These are phyloP conservation scores for Teleopsis dalmanni DNA, from an alignment of 1,140 invertebrate genomes.

Conservation along the genomic window DNA sequence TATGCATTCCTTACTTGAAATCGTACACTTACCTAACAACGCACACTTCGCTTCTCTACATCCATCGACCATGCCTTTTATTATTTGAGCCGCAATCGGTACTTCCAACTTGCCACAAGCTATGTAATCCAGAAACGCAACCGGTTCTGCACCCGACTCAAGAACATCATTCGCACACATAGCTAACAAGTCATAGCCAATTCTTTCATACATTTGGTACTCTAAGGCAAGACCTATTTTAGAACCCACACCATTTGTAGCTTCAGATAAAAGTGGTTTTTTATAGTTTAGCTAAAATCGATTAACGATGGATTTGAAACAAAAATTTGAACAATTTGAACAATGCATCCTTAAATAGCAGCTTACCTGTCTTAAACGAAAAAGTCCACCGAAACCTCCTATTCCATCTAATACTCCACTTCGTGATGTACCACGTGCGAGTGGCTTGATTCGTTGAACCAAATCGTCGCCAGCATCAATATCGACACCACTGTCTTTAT, in stretches of 20 bases:
- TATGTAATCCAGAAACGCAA: slow-evolving; percentile 96
- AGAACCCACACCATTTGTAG: slow-evolving; percentile 85
- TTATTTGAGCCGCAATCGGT: slow-evolving; percentile 63
- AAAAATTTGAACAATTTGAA: background rate
- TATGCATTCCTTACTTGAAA: no score
- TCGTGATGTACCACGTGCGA: slow-evolving; percentile 59
- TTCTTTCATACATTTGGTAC: slow-evolving; percentile 67
- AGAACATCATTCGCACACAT: slow-evolving; percentile 98
- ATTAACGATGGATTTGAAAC: background rate
- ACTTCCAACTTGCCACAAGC: slow-evolving; percentile 82
- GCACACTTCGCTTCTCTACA: slow-evolving; percentile 81
- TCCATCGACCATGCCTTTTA: slow-evolving; percentile 79
- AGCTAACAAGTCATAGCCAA: slow-evolving; percentile 94
- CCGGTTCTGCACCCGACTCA: slow-evolving; percentile 86
- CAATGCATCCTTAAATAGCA: background rate
- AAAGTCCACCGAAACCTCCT: slow-evolving; percentile 90
- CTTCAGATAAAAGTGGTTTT: slow-evolving; percentile 85
- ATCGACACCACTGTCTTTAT: slow-evolving; percentile 87
- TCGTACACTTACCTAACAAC: slow-evolving; percentile 73
- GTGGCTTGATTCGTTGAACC: slow-evolving; percentile 74
- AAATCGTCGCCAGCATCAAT: slow-evolving; percentile 84
- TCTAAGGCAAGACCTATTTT: slow-evolving; percentile 86
- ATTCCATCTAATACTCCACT: slow-evolving; percentile 70
- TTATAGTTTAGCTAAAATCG: slow-evolving; percentile 49
- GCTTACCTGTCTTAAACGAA: slow-evolving; percentile 59